These are phyloP conservation scores for Boloria selene DNA, from an alignment of 2,888 invertebrate species.

Conservation along the genomic window DNA sequence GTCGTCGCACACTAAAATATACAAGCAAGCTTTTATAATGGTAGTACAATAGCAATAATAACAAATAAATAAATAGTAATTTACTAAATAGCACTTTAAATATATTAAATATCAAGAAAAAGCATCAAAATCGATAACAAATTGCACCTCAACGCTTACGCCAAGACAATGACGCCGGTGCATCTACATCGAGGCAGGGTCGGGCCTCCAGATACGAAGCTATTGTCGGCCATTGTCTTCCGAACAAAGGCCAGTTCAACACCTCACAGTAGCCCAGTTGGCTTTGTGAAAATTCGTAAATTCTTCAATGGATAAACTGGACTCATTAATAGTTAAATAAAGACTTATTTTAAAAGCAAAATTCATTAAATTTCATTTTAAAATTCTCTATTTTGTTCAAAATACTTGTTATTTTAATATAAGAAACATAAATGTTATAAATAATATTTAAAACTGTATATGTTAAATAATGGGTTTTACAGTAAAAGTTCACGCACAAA, in stretches of 20 bases:
- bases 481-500: no score
- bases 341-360: no score
- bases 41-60: neutral
- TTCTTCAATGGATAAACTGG: slow-evolving; percentile 12
- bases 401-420: no score
- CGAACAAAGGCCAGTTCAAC: slow-evolving; percentile 66
- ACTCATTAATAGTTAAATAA: slow-evolving; percentile 4
- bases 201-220: slow-evolving; percentile 64
- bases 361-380: no score
- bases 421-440: no score
- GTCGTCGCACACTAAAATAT: no score
- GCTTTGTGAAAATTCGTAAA: slow-evolving; percentile 64
- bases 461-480: no score
- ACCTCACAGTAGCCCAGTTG: slow-evolving; percentile 65
- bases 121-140: slow-evolving; percentile 19
- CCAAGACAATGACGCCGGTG: slow-evolving; percentile 39
- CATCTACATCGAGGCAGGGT: slow-evolving; percentile 51
- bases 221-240: slow-evolving; percentile 66
- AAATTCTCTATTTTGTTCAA: no score
- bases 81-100: neutral
- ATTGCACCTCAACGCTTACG: slow-evolving; percentile 35
- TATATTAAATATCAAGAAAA: slow-evolving; percentile 15
- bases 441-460: no score
- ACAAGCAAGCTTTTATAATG: no score
- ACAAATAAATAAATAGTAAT: neutral